Evolutionary conservation across 2,797 vertebrate genomes (phyloP).

Genomic region (Oreonectes daqikongensis): DNA sequence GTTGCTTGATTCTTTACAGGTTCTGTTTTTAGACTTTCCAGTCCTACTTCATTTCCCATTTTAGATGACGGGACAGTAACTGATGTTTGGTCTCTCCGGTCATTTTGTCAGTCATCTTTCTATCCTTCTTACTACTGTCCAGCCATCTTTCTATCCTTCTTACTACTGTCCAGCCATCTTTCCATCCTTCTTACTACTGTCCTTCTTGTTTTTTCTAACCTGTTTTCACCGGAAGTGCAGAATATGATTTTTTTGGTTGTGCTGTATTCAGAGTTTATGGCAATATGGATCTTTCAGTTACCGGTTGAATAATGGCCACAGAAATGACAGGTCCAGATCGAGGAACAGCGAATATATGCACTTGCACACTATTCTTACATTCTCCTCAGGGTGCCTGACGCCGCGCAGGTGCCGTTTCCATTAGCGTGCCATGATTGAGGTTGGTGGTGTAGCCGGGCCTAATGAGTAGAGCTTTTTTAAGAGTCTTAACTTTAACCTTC

Average conservation of each 20-base stretch:
- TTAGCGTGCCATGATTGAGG: slow-evolving; percentile 31
- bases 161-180: slow-evolving; percentile 1
- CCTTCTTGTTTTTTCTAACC: neutral
- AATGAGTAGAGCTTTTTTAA: slow-evolving; percentile 52
- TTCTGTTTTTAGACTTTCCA: slow-evolving; percentile 5
- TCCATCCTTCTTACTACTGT: slow-evolving; percentile 17
- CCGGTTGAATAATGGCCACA: neutral
- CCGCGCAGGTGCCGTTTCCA: slow-evolving; percentile 22
- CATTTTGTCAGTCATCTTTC: slow-evolving; percentile 16
- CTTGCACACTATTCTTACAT: slow-evolving; percentile 18
- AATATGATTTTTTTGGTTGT: neutral
- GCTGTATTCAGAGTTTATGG: slow-evolving; percentile 9
- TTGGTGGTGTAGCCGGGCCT: slow-evolving; percentile 21
- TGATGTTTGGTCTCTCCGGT: slow-evolving; percentile 17
- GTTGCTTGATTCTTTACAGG: slow-evolving; percentile 8
- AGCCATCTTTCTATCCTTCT: slow-evolving; percentile 18
- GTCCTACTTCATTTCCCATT: neutral
- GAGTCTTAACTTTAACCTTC: slow-evolving; percentile 32
- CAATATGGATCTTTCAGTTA: neutral
- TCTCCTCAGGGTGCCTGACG: slow-evolving; percentile 38
- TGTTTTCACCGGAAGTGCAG: neutral
- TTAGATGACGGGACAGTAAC: slow-evolving; percentile 2
- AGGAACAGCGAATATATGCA: neutral
- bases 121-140: too few relatives aligned
- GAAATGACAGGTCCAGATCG: slow-evolving; percentile 4